phyloP scores from a whole-genome alignment of 2,113 vertebrate species.

The Eonycteris spelaea region DNA sequence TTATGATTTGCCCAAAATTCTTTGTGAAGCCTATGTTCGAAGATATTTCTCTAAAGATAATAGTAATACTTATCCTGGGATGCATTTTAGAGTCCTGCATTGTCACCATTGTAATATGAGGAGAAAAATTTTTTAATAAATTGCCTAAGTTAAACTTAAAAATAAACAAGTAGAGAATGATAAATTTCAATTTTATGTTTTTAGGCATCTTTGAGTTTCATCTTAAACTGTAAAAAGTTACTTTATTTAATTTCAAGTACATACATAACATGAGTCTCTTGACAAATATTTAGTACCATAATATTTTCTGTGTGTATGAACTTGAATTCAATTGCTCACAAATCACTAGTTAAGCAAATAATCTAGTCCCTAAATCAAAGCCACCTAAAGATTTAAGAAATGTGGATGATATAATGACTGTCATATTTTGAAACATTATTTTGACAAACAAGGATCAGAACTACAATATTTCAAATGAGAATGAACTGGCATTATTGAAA shows the following conservation, averaged over 20 bases:
- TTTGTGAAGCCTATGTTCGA: neutral
- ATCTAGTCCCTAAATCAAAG: constrained; percentile 59
- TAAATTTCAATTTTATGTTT: neutral
- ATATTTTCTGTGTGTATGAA: constrained; percentile 31
- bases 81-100: neutral
- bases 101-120: neutral
- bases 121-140: neutral
- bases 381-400: constrained; percentile 36
- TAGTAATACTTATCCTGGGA: neutral
- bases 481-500: neutral
- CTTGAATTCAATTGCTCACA: constrained; percentile 45
- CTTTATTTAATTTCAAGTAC: neutral
- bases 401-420: constrained; percentile 47
- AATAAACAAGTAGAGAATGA: neutral
- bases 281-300: neutral
- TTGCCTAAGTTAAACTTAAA: constrained; percentile 1
- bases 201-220: neutral
- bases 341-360: constrained; percentile 56
- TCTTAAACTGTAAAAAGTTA: constrained; percentile 1
- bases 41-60: neutral
- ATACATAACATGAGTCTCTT: neutral
- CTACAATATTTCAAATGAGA: constrained; percentile 48
- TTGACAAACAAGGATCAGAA: constrained; percentile 42
- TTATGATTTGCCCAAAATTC: neutral
- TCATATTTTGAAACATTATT: constrained; percentile 45